Conservation (phyloP, 2,113 vertebrate species). For the Ivindomyrus marchei region DNA sequence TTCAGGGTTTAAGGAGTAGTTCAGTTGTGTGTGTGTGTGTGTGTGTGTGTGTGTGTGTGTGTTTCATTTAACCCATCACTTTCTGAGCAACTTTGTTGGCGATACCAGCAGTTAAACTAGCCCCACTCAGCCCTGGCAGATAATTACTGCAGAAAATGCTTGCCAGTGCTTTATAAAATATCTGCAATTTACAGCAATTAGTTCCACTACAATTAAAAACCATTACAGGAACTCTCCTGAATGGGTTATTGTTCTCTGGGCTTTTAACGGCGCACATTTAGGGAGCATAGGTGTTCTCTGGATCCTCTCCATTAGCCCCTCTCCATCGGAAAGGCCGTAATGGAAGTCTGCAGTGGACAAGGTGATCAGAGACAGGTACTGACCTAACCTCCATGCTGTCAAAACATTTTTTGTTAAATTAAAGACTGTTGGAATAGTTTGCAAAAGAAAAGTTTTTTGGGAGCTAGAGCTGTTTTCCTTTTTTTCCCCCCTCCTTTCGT, state of each 20-base stretch:
- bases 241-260: constrained; percentile 11
- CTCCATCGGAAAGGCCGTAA: not conserved
- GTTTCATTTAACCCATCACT: constrained; percentile 10
- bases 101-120: not conserved
- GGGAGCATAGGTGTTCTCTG: not conserved
- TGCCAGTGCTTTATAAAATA: constrained; percentile 18
- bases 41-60: not conserved
- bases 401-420: not conserved
- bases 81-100: constrained; percentile 9
- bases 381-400: not conserved
- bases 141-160: constrained; percentile 15
- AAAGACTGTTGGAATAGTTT: constrained; percentile 2
- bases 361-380: not conserved
- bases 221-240: constrained; percentile 3
- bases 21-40: not conserved
- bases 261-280: not conserved
- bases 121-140: not conserved
- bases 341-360: not conserved
- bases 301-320: not conserved
- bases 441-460: not conserved
- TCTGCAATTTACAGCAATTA: constrained; percentile 26
- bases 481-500: not conserved
- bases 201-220: constrained; percentile 24
- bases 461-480: not conserved
- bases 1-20: constrained; percentile 35